A percentile compares a stretch with the other conserved stretches of the same genome.
phyloP scores from a whole-genome alignment of 30 jellyfish, hydroid and myxozoan genomes.

The Aurelia sp. region DNA sequence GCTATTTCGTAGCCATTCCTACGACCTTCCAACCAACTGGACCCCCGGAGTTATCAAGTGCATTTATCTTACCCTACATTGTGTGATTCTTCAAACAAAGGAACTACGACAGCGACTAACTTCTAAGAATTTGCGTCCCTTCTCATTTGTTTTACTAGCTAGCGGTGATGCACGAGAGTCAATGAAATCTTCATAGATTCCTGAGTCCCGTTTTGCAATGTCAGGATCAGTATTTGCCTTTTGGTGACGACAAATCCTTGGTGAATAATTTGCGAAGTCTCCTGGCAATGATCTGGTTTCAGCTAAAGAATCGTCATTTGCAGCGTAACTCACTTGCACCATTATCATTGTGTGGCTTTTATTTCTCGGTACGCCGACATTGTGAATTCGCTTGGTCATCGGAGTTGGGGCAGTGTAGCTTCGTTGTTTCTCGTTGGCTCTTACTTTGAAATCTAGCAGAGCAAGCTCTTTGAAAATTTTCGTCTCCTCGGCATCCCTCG shows the following conservation, averaged over 20 bases:
- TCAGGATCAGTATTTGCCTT: background rate
- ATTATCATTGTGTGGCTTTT: slow-evolving; percentile 7
- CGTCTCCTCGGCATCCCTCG: slow-evolving; percentile 15
- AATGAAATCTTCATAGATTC: slow-evolving; percentile 15
- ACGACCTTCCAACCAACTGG: too few relatives aligned
- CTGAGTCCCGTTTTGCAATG: slow-evolving; percentile 15
- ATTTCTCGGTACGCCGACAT: background rate
- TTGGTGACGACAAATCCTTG: background rate
- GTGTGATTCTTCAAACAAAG: too few relatives aligned
- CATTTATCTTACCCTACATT: too few relatives aligned
- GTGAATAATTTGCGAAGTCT: background rate
- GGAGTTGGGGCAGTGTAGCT: slow-evolving; percentile 15
- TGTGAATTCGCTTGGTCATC: background rate
- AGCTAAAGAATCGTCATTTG: background rate
- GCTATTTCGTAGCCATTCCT: too few relatives aligned
- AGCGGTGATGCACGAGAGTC: too few relatives aligned
- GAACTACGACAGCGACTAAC: too few relatives aligned
- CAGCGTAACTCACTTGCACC: background rate
- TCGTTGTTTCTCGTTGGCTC: slow-evolving; percentile 1
- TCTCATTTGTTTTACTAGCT: too few relatives aligned
- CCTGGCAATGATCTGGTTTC: slow-evolving; percentile 39
- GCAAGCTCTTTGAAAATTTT: background rate
- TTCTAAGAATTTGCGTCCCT: too few relatives aligned
- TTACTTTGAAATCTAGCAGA: background rate
- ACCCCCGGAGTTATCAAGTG: too few relatives aligned